Percentiles rank a stretch among this genome's conserved stretches.
Evolutionary conservation across 2,797 vertebrate genomes (phyloP).

Genomic region (Pantherophis alleghaniensis): DNA sequence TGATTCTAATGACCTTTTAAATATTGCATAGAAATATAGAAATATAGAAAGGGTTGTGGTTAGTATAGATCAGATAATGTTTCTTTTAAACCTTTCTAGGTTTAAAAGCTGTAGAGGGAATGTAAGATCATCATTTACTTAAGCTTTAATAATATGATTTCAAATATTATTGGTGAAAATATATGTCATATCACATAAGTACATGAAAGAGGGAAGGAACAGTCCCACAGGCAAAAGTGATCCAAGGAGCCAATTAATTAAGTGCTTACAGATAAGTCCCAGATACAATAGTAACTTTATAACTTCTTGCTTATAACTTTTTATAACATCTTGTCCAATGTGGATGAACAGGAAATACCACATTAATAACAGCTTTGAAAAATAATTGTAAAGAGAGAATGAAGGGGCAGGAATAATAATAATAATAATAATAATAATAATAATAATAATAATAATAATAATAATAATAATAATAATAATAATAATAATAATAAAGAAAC

Average conservation of each 20-base stretch:
- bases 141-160: slow-evolving; percentile 59
- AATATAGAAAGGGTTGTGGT: neutral
- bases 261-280: slow-evolving; percentile 44
- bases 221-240: slow-evolving; percentile 56
- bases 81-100: neutral
- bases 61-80: too few relatives aligned
- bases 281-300: slow-evolving; percentile 38
- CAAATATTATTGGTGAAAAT: slow-evolving; percentile 62
- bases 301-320: slow-evolving; percentile 25
- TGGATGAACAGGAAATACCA: slow-evolving; percentile 31
- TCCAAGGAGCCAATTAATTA: slow-evolving; percentile 55
- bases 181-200: slow-evolving; percentile 62
- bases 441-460: too few relatives aligned
- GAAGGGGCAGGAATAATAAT: neutral
- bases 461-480: neutral
- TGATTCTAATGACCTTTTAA: neutral
- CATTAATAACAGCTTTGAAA: slow-evolving; percentile 48
- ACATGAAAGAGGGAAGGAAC: slow-evolving; percentile 45
- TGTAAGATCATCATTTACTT: slow-evolving; percentile 40
- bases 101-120: slow-evolving; percentile 19
- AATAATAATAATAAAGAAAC: neutral
- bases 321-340: slow-evolving; percentile 45
- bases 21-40: neutral
- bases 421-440: too few relatives aligned
- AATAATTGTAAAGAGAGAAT: slow-evolving; percentile 43